Conservation (phyloP, 2,888 invertebrate genomes). For the Salticus scenicus region DNA sequence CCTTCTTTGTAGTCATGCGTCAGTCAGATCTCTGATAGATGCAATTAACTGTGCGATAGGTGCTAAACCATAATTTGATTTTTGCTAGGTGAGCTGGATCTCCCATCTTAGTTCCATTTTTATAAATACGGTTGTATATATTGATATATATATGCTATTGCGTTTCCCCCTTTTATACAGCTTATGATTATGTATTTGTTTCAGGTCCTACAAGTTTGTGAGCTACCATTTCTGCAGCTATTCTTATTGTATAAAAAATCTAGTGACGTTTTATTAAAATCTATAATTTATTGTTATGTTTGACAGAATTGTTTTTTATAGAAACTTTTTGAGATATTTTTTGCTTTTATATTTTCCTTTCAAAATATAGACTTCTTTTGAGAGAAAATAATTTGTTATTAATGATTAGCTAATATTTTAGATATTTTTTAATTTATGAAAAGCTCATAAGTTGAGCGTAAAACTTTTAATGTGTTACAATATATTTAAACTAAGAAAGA, state of each 20-base stretch:
- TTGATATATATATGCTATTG: no score
- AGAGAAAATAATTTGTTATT: no score
- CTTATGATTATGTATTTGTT: slow-evolving; percentile 39
- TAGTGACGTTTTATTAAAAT: no score
- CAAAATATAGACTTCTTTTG: no score
- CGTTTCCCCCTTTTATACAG: background rate
- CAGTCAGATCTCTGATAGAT: slow-evolving; percentile 21
- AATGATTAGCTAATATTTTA: no score
- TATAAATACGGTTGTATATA: slow-evolving; percentile 28
- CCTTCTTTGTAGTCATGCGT: slow-evolving; percentile 48
- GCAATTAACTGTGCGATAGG: slow-evolving; percentile 53
- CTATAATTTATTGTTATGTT: no score
- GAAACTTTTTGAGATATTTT: no score
- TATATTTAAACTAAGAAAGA: background rate
- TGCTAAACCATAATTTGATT: slow-evolving; percentile 5
- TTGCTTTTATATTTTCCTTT: no score
- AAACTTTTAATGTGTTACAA: background rate
- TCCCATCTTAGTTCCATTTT: slow-evolving; percentile 42
- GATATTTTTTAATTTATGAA: no score
- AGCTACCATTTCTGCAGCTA: background rate
- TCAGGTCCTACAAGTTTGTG: background rate
- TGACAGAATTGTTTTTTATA: no score
- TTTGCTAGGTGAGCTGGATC: slow-evolving; percentile 61
- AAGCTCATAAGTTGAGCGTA: no score
- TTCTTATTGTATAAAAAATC: background rate